A percentile compares a stretch with the other conserved stretches of the same genome.
Evolutionary conservation across 2,888 invertebrate species (phyloP).

Genomic region (Hermaeophaga mercurialis): DNA sequence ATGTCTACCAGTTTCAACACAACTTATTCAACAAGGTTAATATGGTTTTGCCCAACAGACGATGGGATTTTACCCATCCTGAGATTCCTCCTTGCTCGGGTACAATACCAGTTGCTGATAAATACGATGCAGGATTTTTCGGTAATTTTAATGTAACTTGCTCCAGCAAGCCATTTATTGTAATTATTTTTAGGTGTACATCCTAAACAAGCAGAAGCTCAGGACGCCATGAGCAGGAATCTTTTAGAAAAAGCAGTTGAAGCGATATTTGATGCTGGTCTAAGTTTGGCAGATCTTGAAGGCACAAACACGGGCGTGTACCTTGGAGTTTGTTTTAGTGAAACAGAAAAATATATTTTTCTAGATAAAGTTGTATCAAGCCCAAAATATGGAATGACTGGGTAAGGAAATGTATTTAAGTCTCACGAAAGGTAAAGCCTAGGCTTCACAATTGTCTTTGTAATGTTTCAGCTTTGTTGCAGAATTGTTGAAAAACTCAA

Average conservation of each 20-base stretch:
- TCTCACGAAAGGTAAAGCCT: too few species aligned
- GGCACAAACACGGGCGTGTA: conserved; percentile 79
- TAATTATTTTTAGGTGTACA: not conserved
- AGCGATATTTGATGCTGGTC: conserved; percentile 65
- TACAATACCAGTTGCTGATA: conserved; percentile 62
- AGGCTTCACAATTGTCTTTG: too few species aligned
- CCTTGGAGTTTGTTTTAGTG: conserved; percentile 76
- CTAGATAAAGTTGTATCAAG: too few species aligned
- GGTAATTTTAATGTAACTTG: conserved; percentile 33
- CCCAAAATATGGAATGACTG: too few species aligned
- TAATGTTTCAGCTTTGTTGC: too few species aligned
- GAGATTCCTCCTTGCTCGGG: conserved; percentile 67
- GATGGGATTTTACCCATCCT: conserved; percentile 71
- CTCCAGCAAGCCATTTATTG: too few species aligned
- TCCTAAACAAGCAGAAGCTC: conserved; percentile 61
- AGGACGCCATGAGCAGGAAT: conserved; percentile 64
- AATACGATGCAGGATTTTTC: conserved; percentile 63
- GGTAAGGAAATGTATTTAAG: too few species aligned
- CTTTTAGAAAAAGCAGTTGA: conserved; percentile 65
- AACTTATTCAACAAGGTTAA: conserved; percentile 79
- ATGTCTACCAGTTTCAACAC: conserved; percentile 70
- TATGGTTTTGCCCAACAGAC: conserved; percentile 79
- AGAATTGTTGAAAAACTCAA: too few species aligned
- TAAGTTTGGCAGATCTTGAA: conserved; percentile 70
- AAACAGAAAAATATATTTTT: conserved; percentile 47